Percentiles rank a stretch among this genome's conserved stretches.
Conservation (phyloP, 2,888 invertebrate species). For the Crematogaster levior region DNA sequence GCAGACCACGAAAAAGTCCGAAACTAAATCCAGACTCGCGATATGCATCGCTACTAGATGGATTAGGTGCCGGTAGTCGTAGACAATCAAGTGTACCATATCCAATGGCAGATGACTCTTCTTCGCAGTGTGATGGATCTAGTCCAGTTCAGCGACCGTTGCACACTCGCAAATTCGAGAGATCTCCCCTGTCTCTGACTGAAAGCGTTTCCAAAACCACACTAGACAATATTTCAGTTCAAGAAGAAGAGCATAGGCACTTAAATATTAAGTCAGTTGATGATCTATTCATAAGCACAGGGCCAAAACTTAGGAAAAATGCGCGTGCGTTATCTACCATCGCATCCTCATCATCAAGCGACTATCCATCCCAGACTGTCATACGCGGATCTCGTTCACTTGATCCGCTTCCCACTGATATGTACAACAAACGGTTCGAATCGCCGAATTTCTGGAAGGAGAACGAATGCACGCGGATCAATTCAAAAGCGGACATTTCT, state of each 20-base stretch:
- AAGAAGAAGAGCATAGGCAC: slow-evolving; percentile 80
- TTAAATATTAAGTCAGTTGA: slow-evolving; percentile 82
- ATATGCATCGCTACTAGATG: slow-evolving; percentile 90
- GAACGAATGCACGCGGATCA: slow-evolving; percentile 83
- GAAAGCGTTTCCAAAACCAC: slow-evolving; percentile 86
- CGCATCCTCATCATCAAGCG: slow-evolving; percentile 87
- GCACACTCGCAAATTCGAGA: slow-evolving; percentile 84
- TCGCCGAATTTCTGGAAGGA: slow-evolving; percentile 80
- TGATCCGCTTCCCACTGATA: slow-evolving; percentile 88
- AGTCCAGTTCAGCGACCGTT: slow-evolving; percentile 85
- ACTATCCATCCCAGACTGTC: slow-evolving; percentile 79
- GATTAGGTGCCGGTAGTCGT: slow-evolving; percentile 87
- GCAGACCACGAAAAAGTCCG: slow-evolving; percentile 93
- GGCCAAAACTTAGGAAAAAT: slow-evolving; percentile 78
- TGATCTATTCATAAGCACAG: slow-evolving; percentile 78
- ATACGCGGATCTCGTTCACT: slow-evolving; percentile 89
- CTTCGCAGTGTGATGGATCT: slow-evolving; percentile 86
- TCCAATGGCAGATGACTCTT: slow-evolving; percentile 78
- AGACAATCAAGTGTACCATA: slow-evolving; percentile 89
- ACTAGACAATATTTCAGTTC: slow-evolving; percentile 82
- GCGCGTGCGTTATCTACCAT: slow-evolving; percentile 89
- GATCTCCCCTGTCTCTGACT: slow-evolving; percentile 86
- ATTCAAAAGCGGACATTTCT: slow-evolving; percentile 85
- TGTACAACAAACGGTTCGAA: slow-evolving; percentile 77
- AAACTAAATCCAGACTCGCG: slow-evolving; percentile 92